Conservation (phyloP, 1,140 invertebrate genomes). For the Centruroides vittatus region DNA sequence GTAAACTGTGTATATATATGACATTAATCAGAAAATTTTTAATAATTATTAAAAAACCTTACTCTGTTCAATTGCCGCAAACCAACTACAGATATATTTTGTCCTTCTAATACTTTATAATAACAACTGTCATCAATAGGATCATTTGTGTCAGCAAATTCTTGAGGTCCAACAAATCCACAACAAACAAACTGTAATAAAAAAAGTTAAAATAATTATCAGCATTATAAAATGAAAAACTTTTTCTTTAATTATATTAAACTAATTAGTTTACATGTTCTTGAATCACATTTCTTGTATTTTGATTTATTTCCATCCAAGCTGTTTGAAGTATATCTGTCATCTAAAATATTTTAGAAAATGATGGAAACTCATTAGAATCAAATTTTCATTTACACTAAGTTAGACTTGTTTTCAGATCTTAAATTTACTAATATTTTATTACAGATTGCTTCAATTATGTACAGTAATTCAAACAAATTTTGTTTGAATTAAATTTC, state of each 20-base stretch:
- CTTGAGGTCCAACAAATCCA: constrained; percentile 31
- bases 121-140: constrained; percentile 33
- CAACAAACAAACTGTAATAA: constrained; percentile 30
- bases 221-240: neutral
- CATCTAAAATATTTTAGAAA: constrained; percentile 1
- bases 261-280: constrained; percentile 22
- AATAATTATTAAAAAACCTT: neutral
- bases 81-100: constrained; percentile 8
- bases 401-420: too few relatives aligned
- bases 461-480: too few relatives aligned
- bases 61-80: constrained; percentile 9
- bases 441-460: too few relatives aligned
- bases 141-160: constrained; percentile 32
- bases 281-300: constrained; percentile 31
- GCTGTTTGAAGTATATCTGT: constrained; percentile 29
- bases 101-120: constrained; percentile 1
- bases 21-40: too few relatives aligned
- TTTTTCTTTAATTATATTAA: too few relatives aligned
- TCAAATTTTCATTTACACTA: too few relatives aligned
- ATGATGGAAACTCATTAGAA: too few relatives aligned
- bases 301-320: constrained; percentile 33
- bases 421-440: too few relatives aligned
- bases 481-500: too few relatives aligned
- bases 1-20: too few relatives aligned
- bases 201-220: neutral